These are phyloP conservation scores for Aphelinus atriplicis DNA, from an alignment of 1,140 invertebrate species.

Conservation along the genomic window DNA sequence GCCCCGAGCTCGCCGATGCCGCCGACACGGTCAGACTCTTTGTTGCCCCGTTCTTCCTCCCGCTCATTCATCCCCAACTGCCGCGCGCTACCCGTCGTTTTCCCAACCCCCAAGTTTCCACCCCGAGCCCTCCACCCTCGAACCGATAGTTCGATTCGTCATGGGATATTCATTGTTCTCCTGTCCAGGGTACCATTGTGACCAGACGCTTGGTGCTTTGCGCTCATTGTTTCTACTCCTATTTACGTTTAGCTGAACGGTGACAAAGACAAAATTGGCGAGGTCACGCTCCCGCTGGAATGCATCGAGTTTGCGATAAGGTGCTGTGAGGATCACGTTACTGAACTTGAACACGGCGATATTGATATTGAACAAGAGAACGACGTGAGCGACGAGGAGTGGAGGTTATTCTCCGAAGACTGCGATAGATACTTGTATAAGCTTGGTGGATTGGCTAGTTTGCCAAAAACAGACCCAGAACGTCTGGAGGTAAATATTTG, in stretches of 20 bases:
- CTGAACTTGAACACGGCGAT: conserved; percentile 65
- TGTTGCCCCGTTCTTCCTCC: too few relatives aligned
- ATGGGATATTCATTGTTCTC: too few relatives aligned
- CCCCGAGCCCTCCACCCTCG: too few relatives aligned
- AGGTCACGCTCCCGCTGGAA: conserved; percentile 41
- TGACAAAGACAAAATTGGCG: too few relatives aligned
- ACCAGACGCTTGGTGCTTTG: too few relatives aligned
- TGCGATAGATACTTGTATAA: conserved; percentile 35
- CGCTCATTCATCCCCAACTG: too few relatives aligned
- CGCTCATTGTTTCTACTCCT: too few relatives aligned
- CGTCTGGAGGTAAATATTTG: conserved; percentile 39
- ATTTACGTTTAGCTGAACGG: too few relatives aligned
- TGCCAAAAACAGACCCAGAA: conserved; percentile 17
- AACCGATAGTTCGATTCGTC: too few relatives aligned
- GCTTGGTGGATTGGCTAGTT: conserved; percentile 48
- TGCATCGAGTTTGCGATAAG: conserved; percentile 68
- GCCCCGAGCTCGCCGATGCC: conserved; percentile 42
- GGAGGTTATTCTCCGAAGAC: conserved; percentile 76
- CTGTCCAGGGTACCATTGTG: too few relatives aligned
- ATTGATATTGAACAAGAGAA: conserved; percentile 60
- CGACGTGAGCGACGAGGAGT: conserved; percentile 65
- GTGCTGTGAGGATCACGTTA: conserved; percentile 68
- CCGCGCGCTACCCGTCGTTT: too few relatives aligned
- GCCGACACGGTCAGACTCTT: neutral
- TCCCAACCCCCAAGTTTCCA: too few relatives aligned